These are phyloP conservation scores for Dicerorhinus sumatrensis DNA, from an alignment of 2,113 vertebrate species.

Conservation along the genomic window DNA sequence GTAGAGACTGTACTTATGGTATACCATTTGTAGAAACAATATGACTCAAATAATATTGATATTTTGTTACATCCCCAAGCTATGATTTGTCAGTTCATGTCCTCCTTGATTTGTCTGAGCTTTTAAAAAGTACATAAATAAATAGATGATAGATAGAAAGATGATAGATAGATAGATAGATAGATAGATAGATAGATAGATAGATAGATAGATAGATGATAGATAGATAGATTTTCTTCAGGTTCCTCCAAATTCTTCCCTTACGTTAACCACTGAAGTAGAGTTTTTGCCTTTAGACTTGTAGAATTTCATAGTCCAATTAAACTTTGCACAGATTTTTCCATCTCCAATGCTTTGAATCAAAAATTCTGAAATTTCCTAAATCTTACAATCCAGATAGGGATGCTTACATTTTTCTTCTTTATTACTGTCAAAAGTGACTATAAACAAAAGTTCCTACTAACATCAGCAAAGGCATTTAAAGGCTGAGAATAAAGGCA, in stretches of 20 bases:
- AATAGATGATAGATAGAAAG: not conserved
- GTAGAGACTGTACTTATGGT: not conserved
- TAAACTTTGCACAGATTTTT: not conserved
- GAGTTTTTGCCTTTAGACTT: not conserved
- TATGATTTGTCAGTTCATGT: not conserved
- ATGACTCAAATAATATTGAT: not conserved
- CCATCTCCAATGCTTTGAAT: not conserved
- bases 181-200: not conserved
- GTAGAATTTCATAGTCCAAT: not conserved
- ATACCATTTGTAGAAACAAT: not conserved
- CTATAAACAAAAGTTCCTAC: not conserved
- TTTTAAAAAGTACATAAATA: not conserved
- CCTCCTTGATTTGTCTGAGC: not conserved
- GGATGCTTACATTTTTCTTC: not conserved
- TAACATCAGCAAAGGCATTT: not conserved
- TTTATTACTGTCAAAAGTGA: not conserved
- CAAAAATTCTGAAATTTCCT: not conserved
- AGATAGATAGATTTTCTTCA: not conserved
- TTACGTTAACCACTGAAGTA: not conserved
- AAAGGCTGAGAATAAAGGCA: not conserved
- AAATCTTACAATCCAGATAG: not conserved
- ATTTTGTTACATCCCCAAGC: not conserved
- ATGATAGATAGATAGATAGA: not conserved
- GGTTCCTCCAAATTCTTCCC: not conserved
- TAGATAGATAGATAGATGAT: not conserved